phyloP scores from a whole-genome alignment of 2,113 vertebrate genomes.

The Syrmaticus mikado region DNA sequence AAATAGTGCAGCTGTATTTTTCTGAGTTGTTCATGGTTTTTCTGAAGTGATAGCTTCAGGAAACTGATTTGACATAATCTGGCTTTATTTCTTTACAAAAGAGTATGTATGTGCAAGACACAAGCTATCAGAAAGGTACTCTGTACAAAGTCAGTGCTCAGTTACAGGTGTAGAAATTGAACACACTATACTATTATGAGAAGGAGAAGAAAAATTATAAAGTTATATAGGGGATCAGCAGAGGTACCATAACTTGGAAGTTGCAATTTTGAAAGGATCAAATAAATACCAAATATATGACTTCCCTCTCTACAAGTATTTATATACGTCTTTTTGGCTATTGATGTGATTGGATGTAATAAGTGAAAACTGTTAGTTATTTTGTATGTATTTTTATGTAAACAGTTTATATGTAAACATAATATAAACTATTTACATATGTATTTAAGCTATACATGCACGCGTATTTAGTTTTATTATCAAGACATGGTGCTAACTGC shows the following conservation, averaged over 20 bases:
- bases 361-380: neutral
- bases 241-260: neutral
- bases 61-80: neutral
- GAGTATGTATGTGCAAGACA: neutral
- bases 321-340: neutral
- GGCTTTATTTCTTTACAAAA: neutral
- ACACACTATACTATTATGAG: neutral
- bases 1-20: conserved; percentile 60
- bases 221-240: neutral
- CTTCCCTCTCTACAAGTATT: neutral
- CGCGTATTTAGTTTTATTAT: neutral
- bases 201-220: neutral
- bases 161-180: neutral
- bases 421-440: neutral
- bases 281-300: neutral
- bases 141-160: neutral
- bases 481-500: neutral
- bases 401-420: neutral
- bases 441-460: neutral
- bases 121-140: neutral
- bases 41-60: conserved; percentile 37
- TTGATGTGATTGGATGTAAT: neutral
- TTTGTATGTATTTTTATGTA: neutral
- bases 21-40: neutral
- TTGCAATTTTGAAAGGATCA: neutral